phyloP scores from a whole-genome alignment of 2,113 vertebrate species.

The Barnardius zonarius region DNA sequence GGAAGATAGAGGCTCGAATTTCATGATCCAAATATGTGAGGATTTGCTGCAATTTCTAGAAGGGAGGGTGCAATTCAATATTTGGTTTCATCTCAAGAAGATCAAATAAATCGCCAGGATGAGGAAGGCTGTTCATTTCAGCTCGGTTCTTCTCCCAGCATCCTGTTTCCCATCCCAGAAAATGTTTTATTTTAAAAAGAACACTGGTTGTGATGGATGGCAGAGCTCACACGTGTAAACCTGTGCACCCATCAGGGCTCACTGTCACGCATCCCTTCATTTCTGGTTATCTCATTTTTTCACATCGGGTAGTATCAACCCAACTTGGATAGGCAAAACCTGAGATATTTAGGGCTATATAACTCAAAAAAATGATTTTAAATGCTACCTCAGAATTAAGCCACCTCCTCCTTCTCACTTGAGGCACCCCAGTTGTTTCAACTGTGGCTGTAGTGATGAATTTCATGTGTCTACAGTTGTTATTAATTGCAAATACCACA shows the following conservation, averaged over 20 bases:
- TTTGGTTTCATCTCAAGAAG: background rate
- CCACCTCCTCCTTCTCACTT: background rate
- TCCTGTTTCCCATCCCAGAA: background rate
- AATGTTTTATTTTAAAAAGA: background rate
- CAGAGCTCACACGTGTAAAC: background rate
- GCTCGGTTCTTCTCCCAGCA: background rate
- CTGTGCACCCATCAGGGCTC: background rate
- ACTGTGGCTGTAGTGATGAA: background rate
- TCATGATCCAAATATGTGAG: background rate
- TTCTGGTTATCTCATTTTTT: background rate
- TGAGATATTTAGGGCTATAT: background rate
- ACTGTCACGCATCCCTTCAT: background rate
- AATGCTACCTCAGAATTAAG: background rate
- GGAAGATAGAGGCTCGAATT: background rate
- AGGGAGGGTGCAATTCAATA: background rate
- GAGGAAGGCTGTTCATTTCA: background rate
- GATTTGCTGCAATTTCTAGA: conserved; percentile 15
- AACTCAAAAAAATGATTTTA: background rate
- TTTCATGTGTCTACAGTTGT: background rate
- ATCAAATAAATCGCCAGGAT: background rate
- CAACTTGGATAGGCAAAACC: background rate
- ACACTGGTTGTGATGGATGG: background rate
- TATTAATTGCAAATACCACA: background rate
- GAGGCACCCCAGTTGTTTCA: background rate
- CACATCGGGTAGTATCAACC: background rate